A percentile compares a stretch with the other conserved stretches of the same genome.
Evolutionary conservation across 2,113 vertebrate species (phyloP).

Genomic region (Gallinago paraguaiae): DNA sequence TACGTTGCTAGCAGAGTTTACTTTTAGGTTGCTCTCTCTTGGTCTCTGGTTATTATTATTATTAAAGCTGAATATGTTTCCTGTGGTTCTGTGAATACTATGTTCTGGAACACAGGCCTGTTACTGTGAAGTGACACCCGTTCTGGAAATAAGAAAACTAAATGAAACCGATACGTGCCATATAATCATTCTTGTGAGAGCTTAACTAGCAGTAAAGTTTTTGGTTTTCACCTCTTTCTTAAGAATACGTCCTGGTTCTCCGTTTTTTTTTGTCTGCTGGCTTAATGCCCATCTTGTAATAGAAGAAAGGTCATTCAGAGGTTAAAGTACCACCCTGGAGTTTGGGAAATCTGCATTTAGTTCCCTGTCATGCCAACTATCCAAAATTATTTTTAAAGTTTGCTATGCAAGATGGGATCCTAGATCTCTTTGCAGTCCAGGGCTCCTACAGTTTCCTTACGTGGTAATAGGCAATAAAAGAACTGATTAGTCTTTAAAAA

Average conservation of each 20-base stretch:
- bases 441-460: neutral
- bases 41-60: neutral
- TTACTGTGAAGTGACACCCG: neutral
- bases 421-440: neutral
- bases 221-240: neutral
- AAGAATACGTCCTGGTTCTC: neutral
- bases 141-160: neutral
- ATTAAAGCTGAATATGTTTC: neutral
- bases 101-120: neutral
- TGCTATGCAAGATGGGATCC: neutral
- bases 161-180: neutral
- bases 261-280: neutral
- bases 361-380: neutral
- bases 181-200: neutral
- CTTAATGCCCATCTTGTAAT: neutral
- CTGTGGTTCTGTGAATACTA: neutral
- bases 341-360: neutral
- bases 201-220: neutral
- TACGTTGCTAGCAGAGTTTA: neutral
- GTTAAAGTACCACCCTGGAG: neutral
- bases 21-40: rapidly evolving
- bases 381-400: neutral
- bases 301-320: neutral
- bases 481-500: neutral
- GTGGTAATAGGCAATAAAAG: neutral